These are phyloP conservation scores for Delia radicum DNA, from an alignment of 1,140 invertebrate species.

Conservation along the genomic window DNA sequence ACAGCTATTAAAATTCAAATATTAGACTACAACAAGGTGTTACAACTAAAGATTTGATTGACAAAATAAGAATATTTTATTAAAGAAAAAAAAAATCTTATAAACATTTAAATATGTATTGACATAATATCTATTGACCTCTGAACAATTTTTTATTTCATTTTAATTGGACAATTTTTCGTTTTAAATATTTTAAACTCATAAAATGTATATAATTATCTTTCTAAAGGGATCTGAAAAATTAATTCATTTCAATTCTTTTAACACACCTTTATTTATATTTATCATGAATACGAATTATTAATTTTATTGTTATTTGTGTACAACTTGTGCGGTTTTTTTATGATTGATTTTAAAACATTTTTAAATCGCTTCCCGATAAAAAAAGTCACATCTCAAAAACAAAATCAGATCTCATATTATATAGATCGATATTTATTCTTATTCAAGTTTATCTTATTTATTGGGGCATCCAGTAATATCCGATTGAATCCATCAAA, in stretches of 20 bases:
- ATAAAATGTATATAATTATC: neutral
- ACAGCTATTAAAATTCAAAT: neutral
- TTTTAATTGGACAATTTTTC: conserved; percentile 15
- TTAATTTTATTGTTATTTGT: no score
- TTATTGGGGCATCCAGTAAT: no score
- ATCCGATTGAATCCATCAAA: no score
- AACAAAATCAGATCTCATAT: no score
- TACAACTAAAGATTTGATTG: neutral
- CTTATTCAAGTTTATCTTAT: no score
- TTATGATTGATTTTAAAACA: no score
- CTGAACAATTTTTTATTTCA: neutral
- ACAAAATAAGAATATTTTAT: neutral
- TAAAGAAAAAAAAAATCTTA: neutral
- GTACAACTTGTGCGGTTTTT: no score
- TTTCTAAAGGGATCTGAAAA: neutral
- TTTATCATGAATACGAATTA: no score
- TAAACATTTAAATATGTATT: conserved; percentile 7
- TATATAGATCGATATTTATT: no score
- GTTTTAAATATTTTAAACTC: neutral
- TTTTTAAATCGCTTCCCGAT: no score
- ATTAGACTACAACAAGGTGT: neutral
- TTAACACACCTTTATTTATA: no score
- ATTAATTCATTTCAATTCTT: neutral
- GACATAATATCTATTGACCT: neutral
- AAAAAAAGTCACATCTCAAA: no score